A percentile compares a stretch with the other conserved stretches of the same genome.
Evolutionary conservation across 1,140 invertebrate species (phyloP).

Genomic region (Leptonema lineaticorne): DNA sequence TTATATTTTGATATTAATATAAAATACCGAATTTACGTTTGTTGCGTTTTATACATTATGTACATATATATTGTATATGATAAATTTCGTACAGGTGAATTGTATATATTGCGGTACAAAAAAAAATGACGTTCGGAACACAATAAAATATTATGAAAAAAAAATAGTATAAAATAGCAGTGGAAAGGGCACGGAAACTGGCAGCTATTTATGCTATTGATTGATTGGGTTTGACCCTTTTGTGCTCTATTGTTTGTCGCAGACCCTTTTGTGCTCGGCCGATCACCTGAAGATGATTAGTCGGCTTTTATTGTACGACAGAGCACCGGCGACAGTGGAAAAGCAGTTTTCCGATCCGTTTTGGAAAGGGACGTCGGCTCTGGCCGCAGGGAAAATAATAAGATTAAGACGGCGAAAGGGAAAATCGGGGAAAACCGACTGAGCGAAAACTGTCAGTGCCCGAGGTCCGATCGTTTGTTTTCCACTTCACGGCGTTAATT

Average conservation of each 20-base stretch:
- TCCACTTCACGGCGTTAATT: constrained; percentile 12
- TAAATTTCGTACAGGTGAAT: too few relatives aligned
- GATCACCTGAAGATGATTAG: constrained; percentile 11
- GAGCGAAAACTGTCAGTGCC: constrained; percentile 9
- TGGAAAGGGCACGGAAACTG: neutral
- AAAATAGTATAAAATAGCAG: too few relatives aligned
- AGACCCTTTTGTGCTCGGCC: constrained; percentile 10
- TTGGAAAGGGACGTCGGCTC: too few relatives aligned
- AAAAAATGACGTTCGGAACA: too few relatives aligned
- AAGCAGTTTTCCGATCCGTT: neutral
- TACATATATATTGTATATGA: too few relatives aligned
- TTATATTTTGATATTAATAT: too few relatives aligned
- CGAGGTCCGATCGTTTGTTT: neutral
- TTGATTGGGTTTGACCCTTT: neutral
- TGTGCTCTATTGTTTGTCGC: neutral
- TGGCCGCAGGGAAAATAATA: constrained; percentile 7
- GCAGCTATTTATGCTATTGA: neutral
- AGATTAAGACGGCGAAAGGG: neutral
- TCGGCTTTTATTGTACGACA: constrained; percentile 11
- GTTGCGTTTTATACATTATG: too few relatives aligned
- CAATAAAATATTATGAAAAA: too few relatives aligned
- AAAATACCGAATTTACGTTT: too few relatives aligned
- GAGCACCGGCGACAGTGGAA: neutral
- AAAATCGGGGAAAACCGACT: neutral
- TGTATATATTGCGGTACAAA: too few relatives aligned